Base-by-base conservation (phyloP, 2,888 invertebrate genomes). In the Lissocephala sabroskyi region DNA sequence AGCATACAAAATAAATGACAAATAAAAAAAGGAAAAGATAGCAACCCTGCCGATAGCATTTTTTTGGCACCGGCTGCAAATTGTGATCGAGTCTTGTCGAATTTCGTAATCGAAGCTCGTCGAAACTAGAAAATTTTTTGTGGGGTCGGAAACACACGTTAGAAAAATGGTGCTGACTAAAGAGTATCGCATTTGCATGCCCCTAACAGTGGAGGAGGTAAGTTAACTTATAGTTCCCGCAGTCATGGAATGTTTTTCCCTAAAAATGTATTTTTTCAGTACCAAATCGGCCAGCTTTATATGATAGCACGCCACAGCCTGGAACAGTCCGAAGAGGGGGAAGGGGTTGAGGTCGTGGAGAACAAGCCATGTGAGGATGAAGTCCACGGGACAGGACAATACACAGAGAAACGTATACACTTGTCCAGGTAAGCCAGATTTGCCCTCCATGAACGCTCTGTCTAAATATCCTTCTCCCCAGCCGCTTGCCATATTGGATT, bases 251-350 rank as follows among this genome's bases (percentile, higher is more conserved):
- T n/a, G n/a, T n/a, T n/a, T n/a, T n/a, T n/a, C n/a, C n/a, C n/a
- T n/a, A n/a, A n/a, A n/a, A n/a, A 41, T 46, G 50, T n/a, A n/a
- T n/a, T n/a, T n/a, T 54, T 35, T 13, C 82, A 96, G 96, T 96
- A 96, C 83, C 91, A 89, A 62, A 91, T 96, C 65, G 96, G 96
- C 0, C 96, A 97, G 82, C 87, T 96, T 52, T 96, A 96, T 83
- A 97, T 96, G 96, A 96, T 96, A 76, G 95, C 96, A 1, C 89
- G 96, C 42, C 96, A 97, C 81, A 96, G 96, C 82, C 90, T 92
- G 74, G 96, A 96, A 79, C 95, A 97, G 80, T 95, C 95, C 0
- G 92, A 91, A 59, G 90, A 91, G 55, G 95, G 95, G 0, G 95
- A 96, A 84, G 96, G 96, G 2, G 96, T 96, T 0, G 96, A 96